A percentile compares a stretch with the other conserved stretches of the same genome.
phyloP scores from a whole-genome alignment of 2,888 invertebrate species.

The Caenorhabditis parvicauda region DNA sequence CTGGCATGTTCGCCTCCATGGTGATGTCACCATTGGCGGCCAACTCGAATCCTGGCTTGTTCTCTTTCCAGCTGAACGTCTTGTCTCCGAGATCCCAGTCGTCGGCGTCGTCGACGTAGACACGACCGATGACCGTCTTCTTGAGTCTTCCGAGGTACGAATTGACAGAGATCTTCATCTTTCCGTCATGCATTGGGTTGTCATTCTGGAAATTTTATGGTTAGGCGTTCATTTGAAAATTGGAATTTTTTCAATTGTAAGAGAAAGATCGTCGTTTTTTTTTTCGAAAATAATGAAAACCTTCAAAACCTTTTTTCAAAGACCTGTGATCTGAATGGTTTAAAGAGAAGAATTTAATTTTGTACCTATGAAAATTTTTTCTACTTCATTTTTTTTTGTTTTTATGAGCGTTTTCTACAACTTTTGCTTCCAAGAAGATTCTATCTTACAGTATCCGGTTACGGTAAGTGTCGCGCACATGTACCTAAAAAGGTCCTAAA shows the following conservation, averaged over 20 bases:
- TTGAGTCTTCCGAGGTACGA: constrained; percentile 88
- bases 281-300: not conserved
- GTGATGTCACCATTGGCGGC: constrained; percentile 69
- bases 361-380: no score
- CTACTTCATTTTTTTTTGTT: no score
- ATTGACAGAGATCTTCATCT: constrained; percentile 92
- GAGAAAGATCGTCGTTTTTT: not conserved
- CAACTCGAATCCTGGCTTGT: constrained; percentile 70
- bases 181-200: constrained; percentile 95
- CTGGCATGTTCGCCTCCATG: constrained; percentile 87
- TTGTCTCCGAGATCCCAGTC: constrained; percentile 98
- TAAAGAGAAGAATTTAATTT: no score
- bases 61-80: constrained; percentile 80
- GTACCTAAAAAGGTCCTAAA: no score
- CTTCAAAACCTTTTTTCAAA: no score
- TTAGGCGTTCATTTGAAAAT: no score
- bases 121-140: constrained; percentile 86
- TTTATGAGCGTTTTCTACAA: no score
- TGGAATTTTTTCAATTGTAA: no score
- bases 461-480: no score
- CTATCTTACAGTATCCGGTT: no score
- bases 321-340: no score
- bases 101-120: constrained; percentile 93
- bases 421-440: no score
- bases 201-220: constrained; percentile 76